Base-by-base conservation (phyloP, 30 jellyfish, hydroid and myxozoan genomes). In the Haliclystus octoradiatus region DNA sequence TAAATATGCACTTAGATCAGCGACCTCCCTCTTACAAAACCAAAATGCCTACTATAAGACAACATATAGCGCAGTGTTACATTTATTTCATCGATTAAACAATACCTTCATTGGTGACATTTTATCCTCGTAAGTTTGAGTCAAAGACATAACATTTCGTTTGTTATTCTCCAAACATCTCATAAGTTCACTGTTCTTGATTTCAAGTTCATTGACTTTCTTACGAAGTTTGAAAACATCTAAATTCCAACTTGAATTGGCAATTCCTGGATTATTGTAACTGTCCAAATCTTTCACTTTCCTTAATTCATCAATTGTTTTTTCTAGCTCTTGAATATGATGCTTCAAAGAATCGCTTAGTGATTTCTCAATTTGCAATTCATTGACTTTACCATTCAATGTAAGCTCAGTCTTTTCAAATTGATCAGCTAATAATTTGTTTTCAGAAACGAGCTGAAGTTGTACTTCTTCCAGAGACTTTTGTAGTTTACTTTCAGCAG, bases 121-220 rank as follows among this genome's bases (percentile, higher is more conserved):
- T 40, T 40, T 40, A 40, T 40, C 57, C 57, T 40, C 93, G 50
- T 28, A 71, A 4, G 73, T 76, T 33, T 80, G 72, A 26, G 63
- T 80, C 24, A 80, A 24, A 24, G 84, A 40, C 62, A 62, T 83
- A 15, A 80, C 93, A 19, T 78, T 63, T 13, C 76, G 28, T 0
- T 12, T 40, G 49, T 52, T 80, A 33, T 66, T 80, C 24, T 80
- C 93, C 13, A 66, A 68, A 32, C 70, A 63, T 33, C 53, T 72
- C 30, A 50, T 32, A 26, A 85, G 75, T 12, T 78, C 96, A 40
- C 81, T 51, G 68, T 78, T 75, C 53, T 63, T 78, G 67, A 62
- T 69, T 68, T 85, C 96, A 35, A 70, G 49, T 14, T 78, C 92
- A 9, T 61, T 78, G 46, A 85, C 70, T 61, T 63, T 69, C 77